Percentiles rank a stretch among this genome's conserved stretches.
Evolutionary conservation across 2,888 invertebrate species (phyloP).

Genomic region (Pyrrhosoma nymphula): DNA sequence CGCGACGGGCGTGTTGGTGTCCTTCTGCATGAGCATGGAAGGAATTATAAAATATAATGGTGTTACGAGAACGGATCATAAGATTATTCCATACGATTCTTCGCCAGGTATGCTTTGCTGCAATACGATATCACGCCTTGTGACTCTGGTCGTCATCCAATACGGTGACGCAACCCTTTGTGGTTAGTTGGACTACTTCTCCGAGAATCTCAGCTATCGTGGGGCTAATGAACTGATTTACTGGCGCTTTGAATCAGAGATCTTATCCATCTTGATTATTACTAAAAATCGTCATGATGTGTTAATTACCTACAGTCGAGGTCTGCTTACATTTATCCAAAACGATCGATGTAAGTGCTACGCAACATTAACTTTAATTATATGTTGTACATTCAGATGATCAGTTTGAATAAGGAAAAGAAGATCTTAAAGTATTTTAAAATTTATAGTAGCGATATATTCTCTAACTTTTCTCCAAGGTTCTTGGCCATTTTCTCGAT

Average conservation of each 20-base stretch:
- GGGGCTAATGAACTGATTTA: constrained; percentile 1
- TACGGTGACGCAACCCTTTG: not conserved
- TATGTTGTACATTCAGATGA: too few relatives aligned
- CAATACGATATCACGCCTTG: not conserved
- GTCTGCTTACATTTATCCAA: too few relatives aligned
- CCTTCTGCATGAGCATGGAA: not conserved
- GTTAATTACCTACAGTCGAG: too few relatives aligned
- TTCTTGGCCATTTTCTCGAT: too few relatives aligned
- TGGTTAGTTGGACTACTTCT: not conserved
- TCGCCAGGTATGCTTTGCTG: not conserved
- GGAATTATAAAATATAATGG: not conserved
- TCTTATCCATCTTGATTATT: too few relatives aligned
- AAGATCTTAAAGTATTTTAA: too few relatives aligned
- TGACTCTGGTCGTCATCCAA: not conserved
- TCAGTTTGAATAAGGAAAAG: too few relatives aligned
- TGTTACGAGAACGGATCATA: not conserved
- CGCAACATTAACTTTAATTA: too few relatives aligned
- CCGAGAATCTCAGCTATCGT: not conserved
- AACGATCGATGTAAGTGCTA: too few relatives aligned
- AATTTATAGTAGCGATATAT: too few relatives aligned
- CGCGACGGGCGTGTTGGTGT: not conserved
- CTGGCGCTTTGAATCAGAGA: not conserved
- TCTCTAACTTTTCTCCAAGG: too few relatives aligned
- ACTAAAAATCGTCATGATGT: too few relatives aligned
- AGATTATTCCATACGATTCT: not conserved